Conservation (phyloP, 1,140 invertebrate species). For the Phortica variegata region DNA sequence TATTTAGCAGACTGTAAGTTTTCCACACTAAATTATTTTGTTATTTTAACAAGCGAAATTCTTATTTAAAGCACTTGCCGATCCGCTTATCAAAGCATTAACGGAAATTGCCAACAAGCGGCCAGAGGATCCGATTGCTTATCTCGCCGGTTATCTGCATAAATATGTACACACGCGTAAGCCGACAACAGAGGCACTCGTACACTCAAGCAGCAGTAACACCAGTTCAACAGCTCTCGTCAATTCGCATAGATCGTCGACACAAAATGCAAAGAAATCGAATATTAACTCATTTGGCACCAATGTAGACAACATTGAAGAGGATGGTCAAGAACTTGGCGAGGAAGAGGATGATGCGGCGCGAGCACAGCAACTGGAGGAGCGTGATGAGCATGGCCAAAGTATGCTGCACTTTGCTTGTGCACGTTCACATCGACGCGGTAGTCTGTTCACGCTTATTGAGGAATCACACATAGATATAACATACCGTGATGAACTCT, state of each 20-base stretch:
- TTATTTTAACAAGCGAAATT: not conserved
- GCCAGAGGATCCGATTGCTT: slow-evolving; percentile 79
- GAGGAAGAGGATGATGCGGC: slow-evolving; percentile 27
- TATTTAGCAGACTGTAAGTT: slow-evolving; percentile 77
- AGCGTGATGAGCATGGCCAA: slow-evolving; percentile 78
- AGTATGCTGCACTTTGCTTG: slow-evolving; percentile 87
- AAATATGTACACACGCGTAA: slow-evolving; percentile 61
- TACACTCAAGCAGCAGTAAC: slow-evolving; percentile 38
- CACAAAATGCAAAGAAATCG: slow-evolving; percentile 4
- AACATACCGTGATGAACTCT: slow-evolving; percentile 76
- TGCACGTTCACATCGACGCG: slow-evolving; percentile 71
- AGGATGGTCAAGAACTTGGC: slow-evolving; percentile 26
- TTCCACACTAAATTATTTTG: not conserved
- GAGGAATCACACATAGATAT: slow-evolving; percentile 77
- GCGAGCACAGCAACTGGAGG: slow-evolving; percentile 37
- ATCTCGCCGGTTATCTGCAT: slow-evolving; percentile 78
- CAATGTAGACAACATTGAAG: slow-evolving; percentile 28
- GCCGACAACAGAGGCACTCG: slow-evolving; percentile 28
- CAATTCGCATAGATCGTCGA: slow-evolving; percentile 10
- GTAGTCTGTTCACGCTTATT: slow-evolving; percentile 74
- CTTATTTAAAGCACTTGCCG: slow-evolving; percentile 71
- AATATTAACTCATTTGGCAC: slow-evolving; percentile 3
- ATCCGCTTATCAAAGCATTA: slow-evolving; percentile 82
- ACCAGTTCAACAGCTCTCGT: slow-evolving; percentile 33
- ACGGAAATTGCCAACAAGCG: slow-evolving; percentile 80